phyloP scores from a whole-genome alignment of 92 coral and sea anemone genomes.

The Plumapathes pennacea region DNA sequence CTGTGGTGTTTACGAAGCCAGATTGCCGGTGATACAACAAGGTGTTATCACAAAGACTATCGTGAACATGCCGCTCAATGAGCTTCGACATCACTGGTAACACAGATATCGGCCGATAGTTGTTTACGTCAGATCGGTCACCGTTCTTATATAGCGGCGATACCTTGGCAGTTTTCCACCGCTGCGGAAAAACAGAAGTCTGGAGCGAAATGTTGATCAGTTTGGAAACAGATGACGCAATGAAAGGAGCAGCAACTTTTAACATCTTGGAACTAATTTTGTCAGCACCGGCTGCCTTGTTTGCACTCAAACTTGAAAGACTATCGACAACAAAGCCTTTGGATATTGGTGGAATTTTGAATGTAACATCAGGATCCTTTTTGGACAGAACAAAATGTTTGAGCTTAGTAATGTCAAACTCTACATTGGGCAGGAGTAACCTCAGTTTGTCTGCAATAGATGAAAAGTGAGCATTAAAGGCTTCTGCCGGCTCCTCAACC shows the following conservation, averaged over 20 bases:
- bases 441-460: slow-evolving; percentile 49
- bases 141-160: slow-evolving; percentile 27
- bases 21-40: slow-evolving; percentile 28
- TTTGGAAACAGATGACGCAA: slow-evolving; percentile 51
- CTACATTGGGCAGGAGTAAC: slow-evolving; percentile 27
- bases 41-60: slow-evolving; percentile 12
- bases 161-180: slow-evolving; percentile 58
- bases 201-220: slow-evolving; percentile 35
- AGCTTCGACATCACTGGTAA: slow-evolving; percentile 40
- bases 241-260: slow-evolving; percentile 44
- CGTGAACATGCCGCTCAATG: slow-evolving; percentile 32
- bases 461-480: slow-evolving; percentile 49
- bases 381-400: slow-evolving; percentile 41
- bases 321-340: slow-evolving; percentile 19
- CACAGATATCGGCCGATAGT: slow-evolving; percentile 39
- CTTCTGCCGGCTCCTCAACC: too few relatives aligned
- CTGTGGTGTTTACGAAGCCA: slow-evolving; percentile 37
- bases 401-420: slow-evolving; percentile 29
- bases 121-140: slow-evolving; percentile 3
- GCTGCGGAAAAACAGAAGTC: slow-evolving; percentile 31
- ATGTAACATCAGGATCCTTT: slow-evolving; percentile 17
- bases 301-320: slow-evolving; percentile 12
- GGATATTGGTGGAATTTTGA: slow-evolving; percentile 38
- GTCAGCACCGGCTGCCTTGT: slow-evolving; percentile 57
- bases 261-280: slow-evolving; percentile 54